A percentile compares a stretch with the other conserved stretches of the same genome.
phyloP scores from a whole-genome alignment of 2,113 vertebrate genomes.

The Lamprologus sp. region DNA sequence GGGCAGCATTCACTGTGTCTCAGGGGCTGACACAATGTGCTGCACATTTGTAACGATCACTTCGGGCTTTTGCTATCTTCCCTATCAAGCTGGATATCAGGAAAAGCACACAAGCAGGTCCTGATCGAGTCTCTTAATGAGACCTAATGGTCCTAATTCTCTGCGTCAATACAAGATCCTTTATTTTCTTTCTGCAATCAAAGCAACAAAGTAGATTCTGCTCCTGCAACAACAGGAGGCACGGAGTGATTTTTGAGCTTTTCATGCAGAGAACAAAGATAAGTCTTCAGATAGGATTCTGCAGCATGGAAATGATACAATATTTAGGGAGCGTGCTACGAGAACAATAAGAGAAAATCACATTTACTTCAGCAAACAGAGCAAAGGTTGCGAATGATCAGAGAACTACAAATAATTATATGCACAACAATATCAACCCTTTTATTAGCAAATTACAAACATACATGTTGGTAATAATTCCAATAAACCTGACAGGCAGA shows the following conservation, averaged over 20 bases:
- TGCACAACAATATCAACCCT: not conserved
- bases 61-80: slow-evolving; percentile 1
- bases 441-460: not conserved
- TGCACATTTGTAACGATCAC: slow-evolving; percentile 31
- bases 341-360: not conserved
- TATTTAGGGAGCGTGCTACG: not conserved
- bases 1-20: slow-evolving; percentile 12
- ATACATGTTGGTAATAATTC: not conserved
- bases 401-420: not conserved
- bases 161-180: slow-evolving; percentile 31
- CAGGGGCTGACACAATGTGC: slow-evolving; percentile 34
- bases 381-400: not conserved
- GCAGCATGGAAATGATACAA: not conserved
- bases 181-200: slow-evolving; percentile 27
- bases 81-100: not conserved
- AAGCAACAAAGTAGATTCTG: slow-evolving; percentile 22
- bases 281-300: not conserved
- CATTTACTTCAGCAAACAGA: not conserved
- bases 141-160: slow-evolving; percentile 51
- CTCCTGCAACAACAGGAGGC: not conserved
- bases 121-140: slow-evolving; percentile 36
- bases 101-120: not conserved
- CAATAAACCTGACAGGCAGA: not conserved
- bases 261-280: not conserved
- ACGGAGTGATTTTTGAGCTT: not conserved